Evolutionary conservation across 2,888 invertebrate species (phyloP), one percentile per base, ranked within the genome.

Genomic region (Caenorhabditis zanzibari): DNA sequence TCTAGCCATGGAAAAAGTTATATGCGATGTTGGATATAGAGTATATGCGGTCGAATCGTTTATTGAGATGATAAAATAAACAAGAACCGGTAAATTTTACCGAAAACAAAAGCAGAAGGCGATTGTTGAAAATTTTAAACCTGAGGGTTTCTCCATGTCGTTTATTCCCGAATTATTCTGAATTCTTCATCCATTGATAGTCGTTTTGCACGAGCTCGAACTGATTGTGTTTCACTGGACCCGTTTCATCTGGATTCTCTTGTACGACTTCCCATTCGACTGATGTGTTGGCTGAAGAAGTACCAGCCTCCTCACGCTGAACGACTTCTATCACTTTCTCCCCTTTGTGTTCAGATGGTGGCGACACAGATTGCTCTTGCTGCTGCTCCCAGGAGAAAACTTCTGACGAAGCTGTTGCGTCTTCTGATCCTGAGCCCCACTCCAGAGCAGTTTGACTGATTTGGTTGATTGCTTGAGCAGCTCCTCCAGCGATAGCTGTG

Each of bases 371-470:
- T 14, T 22, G 12, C 54, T 7, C 41, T 59, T 35, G 54, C 14
- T 75, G 66, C 64, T 75, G 66, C 64, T 79, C 79, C 79, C 79
- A 79, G 5, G 79, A 79, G 49, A 71, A 79, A 2, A 79, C 79
- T 16, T 79, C 79, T 0, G 79, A 35, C 0, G 77, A 69, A 9
- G 68, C 69, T 16, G 63, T 77, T 7, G 77, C 61, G 54, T 79
- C 64, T 22, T 79, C 79, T 5, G 79, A 79, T 32, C 71, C 71
- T 1, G 69, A 69, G 7, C 64, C 38, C 79, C 79, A 79, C 16
- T 79, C 71, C 12, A 63, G 28, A 14, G 71, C 75, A 22, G 75
- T 54, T 41, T 63, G 54, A 16, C 64, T 58, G 35, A 79, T 69
- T n/a, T 64, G 52, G 0, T 44, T 64, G 32, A 71, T 19, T 9